Evolutionary conservation across 2,113 vertebrate genomes (phyloP).

Genomic region (Pterocles gutturalis): DNA sequence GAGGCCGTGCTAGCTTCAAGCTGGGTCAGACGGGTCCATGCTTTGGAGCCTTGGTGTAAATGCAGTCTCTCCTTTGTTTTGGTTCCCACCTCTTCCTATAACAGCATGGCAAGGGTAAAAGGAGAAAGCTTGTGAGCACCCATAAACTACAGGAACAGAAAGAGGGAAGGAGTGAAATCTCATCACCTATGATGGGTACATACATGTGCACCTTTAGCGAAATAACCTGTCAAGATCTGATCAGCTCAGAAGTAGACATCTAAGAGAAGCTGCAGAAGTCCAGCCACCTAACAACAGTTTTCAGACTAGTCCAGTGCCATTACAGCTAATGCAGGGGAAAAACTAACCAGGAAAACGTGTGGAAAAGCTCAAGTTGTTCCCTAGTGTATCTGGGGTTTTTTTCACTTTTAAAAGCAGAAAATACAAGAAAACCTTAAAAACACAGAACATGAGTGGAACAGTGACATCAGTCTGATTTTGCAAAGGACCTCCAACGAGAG

Average conservation of each 20-base stretch:
- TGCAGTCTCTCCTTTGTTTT: fast-evolving
- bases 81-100: not conserved
- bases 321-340: not conserved
- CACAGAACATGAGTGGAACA: not conserved
- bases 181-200: not conserved
- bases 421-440: not conserved
- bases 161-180: not conserved
- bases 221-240: not conserved
- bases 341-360: not conserved
- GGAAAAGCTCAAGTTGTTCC: not conserved
- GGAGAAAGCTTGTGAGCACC: not conserved
- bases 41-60: not conserved
- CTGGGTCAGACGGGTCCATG: not conserved
- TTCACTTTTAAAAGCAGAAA: not conserved
- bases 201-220: not conserved
- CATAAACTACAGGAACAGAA: not conserved
- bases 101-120: not conserved
- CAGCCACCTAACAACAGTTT: not conserved
- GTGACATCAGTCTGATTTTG: not conserved
- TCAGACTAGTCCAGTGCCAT: not conserved
- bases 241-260: not conserved
- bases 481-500: not conserved
- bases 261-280: not conserved
- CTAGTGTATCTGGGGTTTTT: not conserved
- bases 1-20: not conserved